Evolutionary conservation across 2,888 invertebrate species (phyloP).

Genomic region (Patella caerulea): DNA sequence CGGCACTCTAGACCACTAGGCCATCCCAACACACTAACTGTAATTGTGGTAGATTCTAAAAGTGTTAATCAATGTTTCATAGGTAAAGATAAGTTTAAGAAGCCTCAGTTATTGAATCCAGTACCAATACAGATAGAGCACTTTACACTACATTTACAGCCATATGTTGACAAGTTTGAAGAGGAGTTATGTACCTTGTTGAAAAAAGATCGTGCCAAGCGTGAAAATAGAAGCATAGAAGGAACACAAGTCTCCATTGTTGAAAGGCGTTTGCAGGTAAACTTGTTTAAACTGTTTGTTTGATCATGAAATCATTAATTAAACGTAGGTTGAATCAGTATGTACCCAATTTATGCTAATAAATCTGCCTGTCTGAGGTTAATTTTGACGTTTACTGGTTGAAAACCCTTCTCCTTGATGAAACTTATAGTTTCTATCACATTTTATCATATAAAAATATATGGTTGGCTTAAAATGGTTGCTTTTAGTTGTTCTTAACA

Average conservation of each 20-base stretch:
- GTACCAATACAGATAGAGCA: slow-evolving; percentile 61
- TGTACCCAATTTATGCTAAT: too few relatives aligned
- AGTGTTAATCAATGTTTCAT: background rate
- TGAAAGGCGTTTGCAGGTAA: slow-evolving; percentile 65
- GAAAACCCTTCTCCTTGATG: too few relatives aligned
- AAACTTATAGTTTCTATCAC: too few relatives aligned
- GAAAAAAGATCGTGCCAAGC: slow-evolving; percentile 61
- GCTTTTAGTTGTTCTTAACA: too few relatives aligned
- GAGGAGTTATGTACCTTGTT: slow-evolving; percentile 65
- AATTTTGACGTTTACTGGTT: too few relatives aligned
- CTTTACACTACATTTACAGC: slow-evolving; percentile 59
- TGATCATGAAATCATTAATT: background rate
- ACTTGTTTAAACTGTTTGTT: slow-evolving; percentile 9
- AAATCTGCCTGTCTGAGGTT: too few relatives aligned
- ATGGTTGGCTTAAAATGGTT: too few relatives aligned
- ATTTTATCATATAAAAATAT: too few relatives aligned
- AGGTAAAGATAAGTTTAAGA: slow-evolving; percentile 61
- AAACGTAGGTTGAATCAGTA: too few relatives aligned
- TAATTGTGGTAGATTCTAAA: too few relatives aligned
- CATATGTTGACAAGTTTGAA: slow-evolving; percentile 67
- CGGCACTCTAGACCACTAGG: too few relatives aligned
- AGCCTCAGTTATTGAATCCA: slow-evolving; percentile 53
- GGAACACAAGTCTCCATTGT: slow-evolving; percentile 55
- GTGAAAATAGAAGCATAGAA: slow-evolving; percentile 50
- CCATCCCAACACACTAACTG: too few relatives aligned